Conservation (phyloP, 2,888 invertebrate species). For the Brachylomia viminalis region DNA sequence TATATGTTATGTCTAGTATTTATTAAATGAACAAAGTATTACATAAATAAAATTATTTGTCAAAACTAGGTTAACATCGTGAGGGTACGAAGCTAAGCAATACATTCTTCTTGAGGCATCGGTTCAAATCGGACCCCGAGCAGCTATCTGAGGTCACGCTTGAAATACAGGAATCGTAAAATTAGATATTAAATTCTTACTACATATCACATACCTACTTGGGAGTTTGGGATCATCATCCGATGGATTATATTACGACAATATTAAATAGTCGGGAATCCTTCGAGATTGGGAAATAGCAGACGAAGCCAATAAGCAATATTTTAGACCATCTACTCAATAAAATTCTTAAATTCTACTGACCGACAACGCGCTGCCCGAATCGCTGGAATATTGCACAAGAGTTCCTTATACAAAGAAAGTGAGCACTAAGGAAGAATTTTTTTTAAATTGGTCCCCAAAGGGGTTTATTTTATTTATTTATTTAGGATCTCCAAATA, state of each 20-base stretch:
- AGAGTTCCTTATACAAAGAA: not conserved
- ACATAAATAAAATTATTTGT: too few species aligned
- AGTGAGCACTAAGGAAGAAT: not conserved
- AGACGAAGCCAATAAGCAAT: not conserved
- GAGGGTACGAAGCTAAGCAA: not conserved
- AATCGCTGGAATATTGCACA: not conserved
- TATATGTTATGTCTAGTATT: not conserved
- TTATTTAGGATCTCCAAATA: too few species aligned
- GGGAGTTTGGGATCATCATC: conserved; percentile 4
- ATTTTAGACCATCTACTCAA: not conserved
- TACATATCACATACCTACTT: conserved; percentile 20
- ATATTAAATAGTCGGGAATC: conserved; percentile 33
- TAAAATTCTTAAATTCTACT: not conserved
- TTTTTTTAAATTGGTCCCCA: not conserved
- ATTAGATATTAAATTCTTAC: conserved; percentile 41
- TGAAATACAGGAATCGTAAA: conserved; percentile 28
- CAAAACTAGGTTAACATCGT: not conserved
- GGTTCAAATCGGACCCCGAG: not conserved
- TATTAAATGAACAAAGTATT: too few species aligned
- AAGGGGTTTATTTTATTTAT: too few species aligned
- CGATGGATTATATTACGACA: conserved; percentile 21
- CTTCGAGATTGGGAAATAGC: not conserved
- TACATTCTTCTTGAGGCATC: not conserved
- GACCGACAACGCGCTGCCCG: not conserved
- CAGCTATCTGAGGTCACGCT: not conserved